Base-by-base conservation (phyloP, 2,888 invertebrate genomes). In the Drosophila melanosoma region DNA sequence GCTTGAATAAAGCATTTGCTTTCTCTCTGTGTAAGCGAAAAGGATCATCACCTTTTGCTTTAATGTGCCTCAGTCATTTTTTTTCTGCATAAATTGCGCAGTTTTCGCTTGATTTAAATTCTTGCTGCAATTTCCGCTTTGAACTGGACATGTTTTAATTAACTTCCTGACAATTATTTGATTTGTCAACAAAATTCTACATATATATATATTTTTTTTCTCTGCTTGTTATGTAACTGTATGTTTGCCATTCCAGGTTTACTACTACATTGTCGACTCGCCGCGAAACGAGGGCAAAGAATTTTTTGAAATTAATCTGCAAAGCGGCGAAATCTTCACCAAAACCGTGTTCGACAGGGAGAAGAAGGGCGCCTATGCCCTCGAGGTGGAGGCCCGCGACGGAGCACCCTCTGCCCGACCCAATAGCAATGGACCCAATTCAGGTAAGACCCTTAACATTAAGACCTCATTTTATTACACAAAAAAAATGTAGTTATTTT, bases 311-410 rank as follows among this genome's bases (percentile, higher is more conserved):
- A 99, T 99, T 93, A 98, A 99, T 94, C 95, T 97, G 93, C 96
- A 98, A 93, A 97, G 98, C 36, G 99, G 99, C 29, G 98, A 98
- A 93, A 97, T 99, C 92, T 98, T 97, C 94, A 98, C 99, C 49
- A 97, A 98, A 94, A 95, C 97, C 85, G 97, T 98, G 90, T 99
- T 99, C 94, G 99, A 99, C 94, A 96, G 99, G 79, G 99, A 99
- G 94, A 98, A 98, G 94, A 98, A 99, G 93, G 98, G 97, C 53
- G 98, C 99, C 69, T 99, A 99, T 94, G 99, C 99, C 42, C 94
- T 99, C 91, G 98, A 99, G 93, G 99, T 99, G 88, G 98, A 98
- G 93, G 99, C 99, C 0, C 95, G 98, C 69, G 99, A 99, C 92
- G 98, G 99, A 61, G 98, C 98, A 66, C 97, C 98, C n/a, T 99